A percentile compares a stretch with the other conserved stretches of the same genome.
These are phyloP conservation scores for Sebastes vulpes DNA, from an alignment of 2,797 vertebrate species.

Conservation along the genomic window DNA sequence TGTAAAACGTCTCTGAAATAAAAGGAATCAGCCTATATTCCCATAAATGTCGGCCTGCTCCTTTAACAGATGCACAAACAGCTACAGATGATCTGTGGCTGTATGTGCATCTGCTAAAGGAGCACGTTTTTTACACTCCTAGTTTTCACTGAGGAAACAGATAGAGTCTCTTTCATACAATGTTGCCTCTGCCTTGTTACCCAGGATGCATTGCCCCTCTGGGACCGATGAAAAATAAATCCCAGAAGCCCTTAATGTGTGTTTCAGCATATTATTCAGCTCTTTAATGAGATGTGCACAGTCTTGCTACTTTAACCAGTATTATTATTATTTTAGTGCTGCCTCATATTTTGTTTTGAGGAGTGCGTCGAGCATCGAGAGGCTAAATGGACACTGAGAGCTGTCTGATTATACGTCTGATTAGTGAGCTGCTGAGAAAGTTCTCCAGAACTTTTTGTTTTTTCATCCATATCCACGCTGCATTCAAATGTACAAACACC, in stretches of 20 bases:
- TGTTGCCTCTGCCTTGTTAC: conserved; percentile 4
- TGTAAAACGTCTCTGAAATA: neutral
- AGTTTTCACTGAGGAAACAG: neutral
- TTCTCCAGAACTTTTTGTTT: neutral
- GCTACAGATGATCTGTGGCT: too few species aligned
- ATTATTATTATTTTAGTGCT: neutral
- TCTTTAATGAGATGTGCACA: neutral
- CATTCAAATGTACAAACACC: too few species aligned
- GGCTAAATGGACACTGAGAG: neutral
- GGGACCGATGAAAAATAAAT: neutral
- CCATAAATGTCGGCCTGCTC: neutral
- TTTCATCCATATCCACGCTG: neutral
- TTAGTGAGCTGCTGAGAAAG: neutral
- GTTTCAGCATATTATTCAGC: neutral
- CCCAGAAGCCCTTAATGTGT: neutral
- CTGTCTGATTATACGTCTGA: neutral
- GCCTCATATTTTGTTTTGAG: neutral
- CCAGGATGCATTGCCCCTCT: conserved; percentile 2
- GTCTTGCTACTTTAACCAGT: neutral
- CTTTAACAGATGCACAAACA: neutral
- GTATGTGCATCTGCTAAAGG: too few species aligned
- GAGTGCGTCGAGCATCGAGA: neutral
- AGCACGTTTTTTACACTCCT: neutral
- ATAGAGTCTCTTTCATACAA: neutral
- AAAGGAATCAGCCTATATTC: neutral